Evolutionary conservation across 1,140 invertebrate species (phyloP).

Genomic region (Rhizoglyphus robini): DNA sequence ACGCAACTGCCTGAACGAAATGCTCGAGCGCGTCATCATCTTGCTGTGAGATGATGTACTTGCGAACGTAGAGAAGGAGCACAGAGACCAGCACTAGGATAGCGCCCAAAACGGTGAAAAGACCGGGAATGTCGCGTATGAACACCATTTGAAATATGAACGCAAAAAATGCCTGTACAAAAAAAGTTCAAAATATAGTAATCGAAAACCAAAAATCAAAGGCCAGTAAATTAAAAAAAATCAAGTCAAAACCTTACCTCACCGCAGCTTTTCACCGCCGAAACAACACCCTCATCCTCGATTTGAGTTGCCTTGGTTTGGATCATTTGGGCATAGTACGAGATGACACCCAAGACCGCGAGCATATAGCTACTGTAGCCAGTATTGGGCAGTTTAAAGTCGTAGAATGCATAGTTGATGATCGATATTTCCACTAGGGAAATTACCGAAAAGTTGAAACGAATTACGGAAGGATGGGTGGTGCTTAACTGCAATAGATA

Average conservation of each 20-base stretch:
- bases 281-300: conserved; percentile 30
- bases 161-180: conserved; percentile 77
- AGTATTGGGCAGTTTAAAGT: conserved; percentile 60
- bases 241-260: no score
- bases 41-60: conserved; percentile 54
- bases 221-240: no score
- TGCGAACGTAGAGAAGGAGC: conserved; percentile 60
- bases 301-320: conserved; percentile 27
- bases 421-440: conserved; percentile 63
- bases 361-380: conserved; percentile 60
- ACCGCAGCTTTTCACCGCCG: conserved; percentile 30
- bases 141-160: conserved; percentile 69
- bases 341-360: conserved; percentile 46
- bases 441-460: conserved; percentile 68
- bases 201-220: no score
- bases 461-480: conserved; percentile 71
- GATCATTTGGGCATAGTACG: conserved; percentile 27
- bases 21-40: no score
- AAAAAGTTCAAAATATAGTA: no score
- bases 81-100: conserved; percentile 67
- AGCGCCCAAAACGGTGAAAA: conserved; percentile 57
- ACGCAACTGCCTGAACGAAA: no score
- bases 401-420: conserved; percentile 57
- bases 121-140: conserved; percentile 24
- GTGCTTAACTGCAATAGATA: conserved; percentile 41